phyloP scores from a whole-genome alignment of 2,888 invertebrate species.

The Agonopterix subpropinquella region DNA sequence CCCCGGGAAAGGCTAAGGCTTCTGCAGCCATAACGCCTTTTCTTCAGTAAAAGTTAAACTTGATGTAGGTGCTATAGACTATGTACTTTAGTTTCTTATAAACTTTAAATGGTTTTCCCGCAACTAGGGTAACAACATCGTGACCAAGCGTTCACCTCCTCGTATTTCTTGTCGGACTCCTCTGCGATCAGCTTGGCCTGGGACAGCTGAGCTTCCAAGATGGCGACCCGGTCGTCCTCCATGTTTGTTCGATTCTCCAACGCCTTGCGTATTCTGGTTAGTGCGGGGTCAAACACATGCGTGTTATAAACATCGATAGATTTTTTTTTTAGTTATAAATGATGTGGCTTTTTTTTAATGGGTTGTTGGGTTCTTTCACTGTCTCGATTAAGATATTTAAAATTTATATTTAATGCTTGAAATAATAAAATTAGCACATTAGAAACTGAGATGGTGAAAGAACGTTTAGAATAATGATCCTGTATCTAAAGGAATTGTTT shows the following conservation, averaged over 20 bases:
- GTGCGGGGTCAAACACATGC: conserved; percentile 74
- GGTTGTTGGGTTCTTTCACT: background rate
- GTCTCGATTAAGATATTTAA: background rate
- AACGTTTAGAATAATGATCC: background rate
- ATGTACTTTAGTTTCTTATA: too few relatives aligned
- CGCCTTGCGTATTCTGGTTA: conserved; percentile 95
- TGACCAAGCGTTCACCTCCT: conserved; percentile 89
- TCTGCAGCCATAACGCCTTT: too few relatives aligned
- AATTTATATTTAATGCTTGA: background rate
- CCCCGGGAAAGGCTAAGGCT: too few relatives aligned
- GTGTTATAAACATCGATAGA: conserved; percentile 63
- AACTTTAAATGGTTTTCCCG: too few relatives aligned
- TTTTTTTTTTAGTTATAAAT: background rate
- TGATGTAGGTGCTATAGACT: too few relatives aligned
- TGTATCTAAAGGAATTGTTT: background rate
- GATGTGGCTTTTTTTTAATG: background rate
- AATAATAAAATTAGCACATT: background rate
- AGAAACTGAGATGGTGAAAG: background rate
- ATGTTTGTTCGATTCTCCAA: conserved; percentile 99
- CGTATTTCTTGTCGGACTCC: conserved; percentile 99
- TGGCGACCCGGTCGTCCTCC: conserved; percentile 99
- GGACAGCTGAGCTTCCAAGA: conserved; percentile 97
- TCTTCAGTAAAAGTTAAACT: too few relatives aligned
- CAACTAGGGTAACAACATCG: too few relatives aligned
- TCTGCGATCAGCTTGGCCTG: conserved; percentile 99